Base-by-base conservation (phyloP, 1,140 invertebrate species). In the Aphidius gifuensis region DNA sequence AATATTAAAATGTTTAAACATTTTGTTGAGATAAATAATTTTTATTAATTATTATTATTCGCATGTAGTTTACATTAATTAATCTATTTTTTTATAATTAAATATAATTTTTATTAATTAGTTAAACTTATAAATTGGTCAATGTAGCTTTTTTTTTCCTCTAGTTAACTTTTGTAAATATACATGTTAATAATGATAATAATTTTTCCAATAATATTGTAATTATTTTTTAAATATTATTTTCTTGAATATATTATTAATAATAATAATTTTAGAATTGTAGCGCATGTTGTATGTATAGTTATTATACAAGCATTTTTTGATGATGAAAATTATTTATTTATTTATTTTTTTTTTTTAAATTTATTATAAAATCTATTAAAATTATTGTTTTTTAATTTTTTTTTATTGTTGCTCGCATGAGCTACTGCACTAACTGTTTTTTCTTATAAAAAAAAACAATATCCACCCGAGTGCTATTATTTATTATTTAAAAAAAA, bases 351-450 rank as follows among this genome's bases (percentile, higher is more conserved):
- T 32, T 1, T 16, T 16, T 16, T 16, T 16, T 16, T 16, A 16
- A 16, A 32, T 32, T 32, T 3, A 32, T 32, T 32, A 32, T 32
- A 32, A 23, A 32, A 32, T 3, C 23, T 1, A 32, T 32, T 48
- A 67, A 69, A 68, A 70, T 65, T 71, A 71, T 67, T 68, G 16
- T 16, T 16, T 16, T 16, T 16, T 16, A 62, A 62, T 66, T 60
- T 65, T 65, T 66, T 47, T 69, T 61, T 70, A 65, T 68, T 50
- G 43, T 71, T 71, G 74, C 72, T 78, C 64, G 77, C 77, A 80
- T 80, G 77, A 74, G 69, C 69, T 71, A 78, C 70, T 32, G 73
- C 74, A 75, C 73, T 79, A 79, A 79, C 73, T 66, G 65, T 63
- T 60, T 54, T 45, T 61, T 65, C 64, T 71, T 56, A 65, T 69